Conservation (phyloP, 2,113 vertebrate genomes). For the Gymnogyps californianus region DNA sequence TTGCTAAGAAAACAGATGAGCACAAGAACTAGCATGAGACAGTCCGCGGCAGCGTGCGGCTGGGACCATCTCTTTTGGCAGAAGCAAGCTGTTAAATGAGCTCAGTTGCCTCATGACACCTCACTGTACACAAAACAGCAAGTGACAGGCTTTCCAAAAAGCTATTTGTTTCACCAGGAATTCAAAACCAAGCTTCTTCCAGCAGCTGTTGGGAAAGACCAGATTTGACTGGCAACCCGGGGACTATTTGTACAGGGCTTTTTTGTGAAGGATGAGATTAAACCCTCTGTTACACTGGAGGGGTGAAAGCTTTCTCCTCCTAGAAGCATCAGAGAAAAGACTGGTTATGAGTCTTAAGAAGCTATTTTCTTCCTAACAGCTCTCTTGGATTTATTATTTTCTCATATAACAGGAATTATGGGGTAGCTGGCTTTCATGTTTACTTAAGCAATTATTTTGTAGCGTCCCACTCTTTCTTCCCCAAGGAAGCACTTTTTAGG, state of each 20-base stretch:
- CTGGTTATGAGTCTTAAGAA: not conserved
- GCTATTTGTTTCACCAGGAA: slow-evolving; percentile 36
- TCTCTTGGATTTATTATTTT: not conserved
- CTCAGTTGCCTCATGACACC: slow-evolving; percentile 44
- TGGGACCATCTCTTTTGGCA: slow-evolving; percentile 6
- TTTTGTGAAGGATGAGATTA: slow-evolving; percentile 20
- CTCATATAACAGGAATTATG: not conserved
- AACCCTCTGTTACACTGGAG: not conserved
- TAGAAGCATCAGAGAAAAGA: not conserved
- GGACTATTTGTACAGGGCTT: not conserved
- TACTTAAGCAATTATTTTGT: not conserved
- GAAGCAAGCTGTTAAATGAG: slow-evolving; percentile 26
- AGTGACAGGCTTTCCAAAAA: slow-evolving; percentile 47
- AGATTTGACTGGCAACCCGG: slow-evolving; percentile 8
- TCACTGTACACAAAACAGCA: slow-evolving; percentile 41
- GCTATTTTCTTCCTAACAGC: not conserved
- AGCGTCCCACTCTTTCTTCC: not conserved
- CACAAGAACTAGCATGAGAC: not conserved
- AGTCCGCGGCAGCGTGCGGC: not conserved
- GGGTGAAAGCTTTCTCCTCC: not conserved
- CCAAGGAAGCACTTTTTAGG: not conserved
- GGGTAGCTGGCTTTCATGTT: not conserved
- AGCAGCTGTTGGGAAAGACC: slow-evolving; percentile 43
- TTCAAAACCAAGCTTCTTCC: slow-evolving; percentile 21
- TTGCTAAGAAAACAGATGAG: not conserved